Evolutionary conservation across 1,140 invertebrate genomes (phyloP), one percentile per base, ranked within the genome.

Genomic region (Heliconius melpomene): DNA sequence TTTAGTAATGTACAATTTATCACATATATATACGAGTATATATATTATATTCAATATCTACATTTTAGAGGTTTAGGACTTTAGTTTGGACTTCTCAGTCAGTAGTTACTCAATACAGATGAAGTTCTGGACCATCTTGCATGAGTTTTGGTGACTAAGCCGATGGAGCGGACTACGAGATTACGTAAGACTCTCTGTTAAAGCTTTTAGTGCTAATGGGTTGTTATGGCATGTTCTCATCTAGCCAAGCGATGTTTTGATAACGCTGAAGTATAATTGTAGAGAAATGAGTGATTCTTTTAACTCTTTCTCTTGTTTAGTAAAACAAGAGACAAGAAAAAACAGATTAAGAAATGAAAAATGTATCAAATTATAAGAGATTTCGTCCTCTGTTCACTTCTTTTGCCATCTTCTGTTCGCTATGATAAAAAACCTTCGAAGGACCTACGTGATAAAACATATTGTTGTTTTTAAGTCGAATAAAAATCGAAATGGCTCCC

Each of bases 81-180:
- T 26, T 66, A 26, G 23, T 29, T 11, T 26, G 9, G 13, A 57
- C 50, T 54, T 75, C 26, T 52, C 40, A 76, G 9, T 23, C 38
- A 76, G 9, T 16, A 16, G 50, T 29, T 54, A 52, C 13, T 26
- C 40, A 40, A 74, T 36, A 40, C 73, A 57, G 32, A 71, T 72
- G 32, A 72, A 77, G 60, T 72, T 77, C 71, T 32, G 36, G 52
- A 54, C 8, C 46, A 60, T 38, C 13, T 72, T 52, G 36, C 54
- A 26, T 74, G 50, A 73, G 32, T 72, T 73, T 78, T 26, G 77
- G 77, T 78, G 77, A 78, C 77, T 78, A 74, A 78, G 36, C 36
- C 26, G 77, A 74, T 78, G 50, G 40, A 78, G 50, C 46, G 71
- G 71, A 60, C 52, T 78, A 60, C 20, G 9, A 29, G 23, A 72